Percentiles rank a stretch among this genome's conserved stretches.
Evolutionary conservation across 2,797 vertebrate species (phyloP).

Genomic region (Fundulus diaphanus): DNA sequence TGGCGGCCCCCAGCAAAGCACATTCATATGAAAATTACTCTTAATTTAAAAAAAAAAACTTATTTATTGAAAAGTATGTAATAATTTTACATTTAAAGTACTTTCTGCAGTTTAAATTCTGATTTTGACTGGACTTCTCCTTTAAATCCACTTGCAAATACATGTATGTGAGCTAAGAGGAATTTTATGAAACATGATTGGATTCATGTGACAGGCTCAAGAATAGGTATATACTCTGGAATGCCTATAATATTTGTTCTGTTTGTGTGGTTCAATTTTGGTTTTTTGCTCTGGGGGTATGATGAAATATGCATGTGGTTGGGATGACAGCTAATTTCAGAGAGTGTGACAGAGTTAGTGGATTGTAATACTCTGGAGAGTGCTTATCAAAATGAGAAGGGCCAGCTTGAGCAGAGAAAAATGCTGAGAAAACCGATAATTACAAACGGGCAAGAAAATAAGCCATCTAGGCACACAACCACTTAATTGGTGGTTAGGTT

Average conservation of each 20-base stretch:
- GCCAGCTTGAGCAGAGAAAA: conserved; percentile 62
- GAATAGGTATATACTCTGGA: conserved; percentile 16
- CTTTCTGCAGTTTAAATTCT: too few relatives aligned
- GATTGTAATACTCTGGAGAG: conserved; percentile 71
- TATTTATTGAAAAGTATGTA: too few relatives aligned
- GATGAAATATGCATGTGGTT: conserved; percentile 62
- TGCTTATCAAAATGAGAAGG: conserved; percentile 72
- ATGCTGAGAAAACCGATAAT: conserved; percentile 74
- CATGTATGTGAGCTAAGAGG: neutral
- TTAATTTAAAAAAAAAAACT: too few relatives aligned
- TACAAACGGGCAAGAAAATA: conserved; percentile 78
- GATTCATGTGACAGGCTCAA: conserved; percentile 9
- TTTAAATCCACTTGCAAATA: neutral
- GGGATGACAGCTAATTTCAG: conserved; percentile 71
- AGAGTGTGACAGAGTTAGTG: conserved; percentile 67
- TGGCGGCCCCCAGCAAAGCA: too few relatives aligned
- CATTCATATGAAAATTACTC: too few relatives aligned
- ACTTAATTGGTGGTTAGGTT: conserved; percentile 81
- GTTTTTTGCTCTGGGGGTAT: conserved; percentile 43
- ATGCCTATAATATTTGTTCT: conserved; percentile 9
- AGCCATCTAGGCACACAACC: conserved; percentile 72
- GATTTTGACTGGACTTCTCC: too few relatives aligned
- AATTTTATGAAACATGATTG: conserved; percentile 3
- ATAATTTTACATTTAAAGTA: too few relatives aligned
- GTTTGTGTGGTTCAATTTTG: conserved; percentile 18